Evolutionary conservation across 2,113 vertebrate species (phyloP).

Genomic region (Pygoscelis adeliae): DNA sequence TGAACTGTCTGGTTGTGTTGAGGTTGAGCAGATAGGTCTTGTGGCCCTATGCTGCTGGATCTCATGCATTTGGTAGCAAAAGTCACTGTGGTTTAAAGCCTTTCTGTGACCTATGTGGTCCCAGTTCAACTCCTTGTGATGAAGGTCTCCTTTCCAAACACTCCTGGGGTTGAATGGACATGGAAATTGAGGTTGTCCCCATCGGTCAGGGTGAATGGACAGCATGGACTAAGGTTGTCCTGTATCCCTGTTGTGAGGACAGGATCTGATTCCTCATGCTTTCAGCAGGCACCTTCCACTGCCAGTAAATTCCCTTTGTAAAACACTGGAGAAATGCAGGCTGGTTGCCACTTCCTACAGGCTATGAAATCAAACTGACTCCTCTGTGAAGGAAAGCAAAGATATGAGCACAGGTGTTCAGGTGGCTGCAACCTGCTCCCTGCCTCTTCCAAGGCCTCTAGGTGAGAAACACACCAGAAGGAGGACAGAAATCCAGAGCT

Average conservation of each 20-base stretch:
- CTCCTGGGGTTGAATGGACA: not conserved
- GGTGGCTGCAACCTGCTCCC: not conserved
- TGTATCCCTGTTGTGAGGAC: not conserved
- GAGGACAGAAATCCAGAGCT: not conserved
- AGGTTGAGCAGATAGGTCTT: not conserved
- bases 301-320: not conserved
- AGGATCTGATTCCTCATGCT: not conserved
- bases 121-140: not conserved
- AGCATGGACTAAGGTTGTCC: not conserved
- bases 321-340: not conserved
- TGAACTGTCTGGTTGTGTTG: not conserved
- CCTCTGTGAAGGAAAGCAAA: not conserved
- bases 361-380: not conserved
- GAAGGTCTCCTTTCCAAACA: not conserved
- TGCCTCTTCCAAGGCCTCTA: not conserved
- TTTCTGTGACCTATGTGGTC: not conserved
- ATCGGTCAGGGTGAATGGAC: not conserved
- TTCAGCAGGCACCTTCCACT: not conserved
- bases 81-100: not conserved
- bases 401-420: not conserved
- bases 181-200: not conserved
- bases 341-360: not conserved
- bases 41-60: not conserved
- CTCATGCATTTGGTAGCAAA: not conserved
- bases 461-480: not conserved